Evolutionary conservation across 2,888 invertebrate genomes (phyloP).

Genomic region (Lissonota sp.): DNA sequence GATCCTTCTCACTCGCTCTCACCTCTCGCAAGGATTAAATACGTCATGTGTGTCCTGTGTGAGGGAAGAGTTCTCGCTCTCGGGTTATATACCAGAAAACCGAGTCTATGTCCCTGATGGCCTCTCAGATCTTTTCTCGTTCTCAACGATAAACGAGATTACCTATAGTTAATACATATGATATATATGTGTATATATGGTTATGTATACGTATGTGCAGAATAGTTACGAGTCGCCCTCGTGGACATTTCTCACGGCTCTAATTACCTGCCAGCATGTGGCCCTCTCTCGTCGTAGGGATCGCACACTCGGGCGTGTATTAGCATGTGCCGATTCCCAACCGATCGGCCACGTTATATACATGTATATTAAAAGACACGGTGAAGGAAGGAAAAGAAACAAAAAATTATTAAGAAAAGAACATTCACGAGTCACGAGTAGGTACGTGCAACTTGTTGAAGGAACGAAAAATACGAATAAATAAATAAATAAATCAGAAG

Average conservation of each 20-base stretch:
- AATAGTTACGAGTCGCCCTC: slow-evolving; percentile 62
- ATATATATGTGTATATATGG: slow-evolving; percentile 58
- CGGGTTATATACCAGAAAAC: slow-evolving; percentile 42
- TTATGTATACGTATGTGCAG: slow-evolving; percentile 67
- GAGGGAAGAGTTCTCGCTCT: slow-evolving; percentile 49
- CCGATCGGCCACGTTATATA: slow-evolving; percentile 49
- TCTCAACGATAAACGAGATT: slow-evolving; percentile 69
- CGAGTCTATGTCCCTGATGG: slow-evolving; percentile 55
- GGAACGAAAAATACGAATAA: slow-evolving; percentile 46
- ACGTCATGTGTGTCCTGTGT: slow-evolving; percentile 40
- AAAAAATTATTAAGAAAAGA: slow-evolving; percentile 4
- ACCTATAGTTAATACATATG: slow-evolving; percentile 21
- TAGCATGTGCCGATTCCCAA: slow-evolving; percentile 75
- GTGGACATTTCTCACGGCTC: slow-evolving; percentile 77
- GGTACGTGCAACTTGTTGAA: slow-evolving; percentile 60
- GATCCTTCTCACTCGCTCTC: slow-evolving; percentile 4
- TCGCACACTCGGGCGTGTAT: slow-evolving; percentile 66
- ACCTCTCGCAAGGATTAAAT: slow-evolving; percentile 46
- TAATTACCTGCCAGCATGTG: slow-evolving; percentile 78
- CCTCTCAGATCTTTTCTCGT: slow-evolving; percentile 66
- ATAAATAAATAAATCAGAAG: slow-evolving; percentile 49
- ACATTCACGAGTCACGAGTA: slow-evolving; percentile 59
- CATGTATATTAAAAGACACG: too few relatives aligned
- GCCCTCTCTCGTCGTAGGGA: slow-evolving; percentile 61
- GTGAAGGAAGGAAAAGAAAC: slow-evolving; percentile 18